Base-by-base conservation (phyloP, 2,888 invertebrate genomes). In the Orthonevra nobilis region DNA sequence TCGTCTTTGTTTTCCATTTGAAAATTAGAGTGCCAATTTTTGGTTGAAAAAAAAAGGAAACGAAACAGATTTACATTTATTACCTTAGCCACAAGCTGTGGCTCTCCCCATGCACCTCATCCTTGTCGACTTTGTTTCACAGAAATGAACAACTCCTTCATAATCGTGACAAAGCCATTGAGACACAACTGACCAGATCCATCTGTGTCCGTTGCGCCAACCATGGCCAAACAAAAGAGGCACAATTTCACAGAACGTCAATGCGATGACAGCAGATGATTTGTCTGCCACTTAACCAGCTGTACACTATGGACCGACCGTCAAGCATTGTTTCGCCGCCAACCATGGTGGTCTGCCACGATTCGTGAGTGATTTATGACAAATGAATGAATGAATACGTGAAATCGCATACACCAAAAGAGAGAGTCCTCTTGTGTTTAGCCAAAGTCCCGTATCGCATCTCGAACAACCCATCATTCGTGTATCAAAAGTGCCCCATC, bases 331-430 rank as follows among this genome's bases (percentile, higher is more conserved):
- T 70, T 64, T 38, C 23, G 14, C 61, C 48, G 26, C 40, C 58
- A 14, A 66, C 66, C 66, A 54, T 56, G 73, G 77, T 79, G 73
- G 79, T 66, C 79, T 30, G 34, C 66, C 73, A 63, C 54, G 66
- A 42, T 56, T 73, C 60, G 54, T 73, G 79, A 79, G 79, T 79
- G 79, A 79, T 79, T 79, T 73, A 79, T 79, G 79, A 79, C 79
- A 79, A 60, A 68, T 61, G 79, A 79, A 79, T 68, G 73, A 42
- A 56, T 66, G 73, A 68, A 73, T 66, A 56, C 58, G 66, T 64
- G 79, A 50, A 61, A 66, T 72, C 58, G 66, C 72, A 64, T 44
- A 54, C 61, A 38, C 58, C 60, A 64, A 64, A 42, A 54, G 52
- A 38, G 34, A 26, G 56, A 61, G 42, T 56, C 48, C 28, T 12